Evolutionary conservation across 2,113 vertebrate genomes (phyloP).

Genomic region (Pyxicephalus adspersus): DNA sequence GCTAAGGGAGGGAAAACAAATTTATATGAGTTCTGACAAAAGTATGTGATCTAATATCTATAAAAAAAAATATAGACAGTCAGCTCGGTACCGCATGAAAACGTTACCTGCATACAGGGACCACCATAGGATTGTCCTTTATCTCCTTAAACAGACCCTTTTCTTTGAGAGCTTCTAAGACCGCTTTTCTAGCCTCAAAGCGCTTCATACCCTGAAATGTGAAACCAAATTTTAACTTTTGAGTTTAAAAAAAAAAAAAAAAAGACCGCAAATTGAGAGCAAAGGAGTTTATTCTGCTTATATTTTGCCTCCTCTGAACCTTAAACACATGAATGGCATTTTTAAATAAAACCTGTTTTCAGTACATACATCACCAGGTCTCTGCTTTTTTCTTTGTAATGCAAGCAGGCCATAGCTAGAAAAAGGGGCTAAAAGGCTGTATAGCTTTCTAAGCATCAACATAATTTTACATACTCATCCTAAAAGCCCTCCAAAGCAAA

Average conservation of each 20-base stretch:
- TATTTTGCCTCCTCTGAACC: too few species aligned
- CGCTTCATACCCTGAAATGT: constrained; percentile 82
- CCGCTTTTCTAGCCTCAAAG: constrained; percentile 84
- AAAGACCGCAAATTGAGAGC: neutral
- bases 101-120: constrained; percentile 88
- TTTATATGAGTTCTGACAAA: neutral
- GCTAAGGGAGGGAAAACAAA: constrained; percentile 62
- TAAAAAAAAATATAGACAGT: neutral
- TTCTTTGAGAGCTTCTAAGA: constrained; percentile 82
- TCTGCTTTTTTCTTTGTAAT: too few species aligned
- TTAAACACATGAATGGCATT: too few species aligned
- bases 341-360: too few species aligned
- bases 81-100: neutral
- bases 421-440: too few species aligned
- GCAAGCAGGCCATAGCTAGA: too few species aligned
- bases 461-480: too few species aligned
- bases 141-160: constrained; percentile 81
- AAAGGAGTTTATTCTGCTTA: too few species aligned
- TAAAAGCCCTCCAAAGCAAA: too few species aligned
- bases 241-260: neutral
- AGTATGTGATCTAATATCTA: neutral
- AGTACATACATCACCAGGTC: too few species aligned
- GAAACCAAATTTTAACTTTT: neutral
- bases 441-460: too few species aligned
- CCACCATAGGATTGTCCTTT: constrained; percentile 93